Conservation (phyloP, 2,888 invertebrate species). For the Drosophila vallismaia region DNA sequence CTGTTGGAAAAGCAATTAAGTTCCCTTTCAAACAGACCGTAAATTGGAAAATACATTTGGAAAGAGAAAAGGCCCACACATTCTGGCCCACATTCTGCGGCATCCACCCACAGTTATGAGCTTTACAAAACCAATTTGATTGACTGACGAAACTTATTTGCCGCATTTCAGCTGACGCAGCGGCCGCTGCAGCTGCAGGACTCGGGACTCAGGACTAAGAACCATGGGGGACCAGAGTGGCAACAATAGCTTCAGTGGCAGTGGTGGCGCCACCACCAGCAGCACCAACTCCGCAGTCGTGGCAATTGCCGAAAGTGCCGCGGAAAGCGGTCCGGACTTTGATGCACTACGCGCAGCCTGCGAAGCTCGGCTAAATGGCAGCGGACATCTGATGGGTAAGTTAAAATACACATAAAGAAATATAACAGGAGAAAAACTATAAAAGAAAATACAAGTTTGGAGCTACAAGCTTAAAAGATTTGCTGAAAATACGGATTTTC, state of each 20-base stretch:
- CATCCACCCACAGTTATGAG: constrained; percentile 36
- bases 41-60: constrained; percentile 55
- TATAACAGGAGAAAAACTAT: not conserved
- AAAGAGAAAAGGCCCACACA: constrained; percentile 31
- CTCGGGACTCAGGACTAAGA: constrained; percentile 32
- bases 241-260: constrained; percentile 33
- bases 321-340: constrained; percentile 72
- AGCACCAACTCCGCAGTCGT: constrained; percentile 30
- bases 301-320: constrained; percentile 50
- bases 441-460: not conserved
- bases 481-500: no score
- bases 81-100: constrained; percentile 12
- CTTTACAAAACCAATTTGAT: constrained; percentile 46
- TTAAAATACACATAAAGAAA: constrained; percentile 14
- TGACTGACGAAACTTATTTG: constrained; percentile 58
- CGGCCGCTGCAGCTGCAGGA: constrained; percentile 26
- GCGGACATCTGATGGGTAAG: constrained; percentile 72
- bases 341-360: constrained; percentile 78
- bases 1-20: constrained; percentile 68
- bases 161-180: constrained; percentile 46
- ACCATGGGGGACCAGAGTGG: constrained; percentile 59
- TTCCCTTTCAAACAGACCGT: constrained; percentile 63
- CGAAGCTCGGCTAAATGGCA: constrained; percentile 74
- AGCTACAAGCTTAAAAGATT: no score
- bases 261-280: constrained; percentile 26